A percentile compares a stretch with the other conserved stretches of the same genome.
These are phyloP conservation scores for Neoitamus cyanurus DNA, from an alignment of 2,888 invertebrate genomes.

Conservation along the genomic window DNA sequence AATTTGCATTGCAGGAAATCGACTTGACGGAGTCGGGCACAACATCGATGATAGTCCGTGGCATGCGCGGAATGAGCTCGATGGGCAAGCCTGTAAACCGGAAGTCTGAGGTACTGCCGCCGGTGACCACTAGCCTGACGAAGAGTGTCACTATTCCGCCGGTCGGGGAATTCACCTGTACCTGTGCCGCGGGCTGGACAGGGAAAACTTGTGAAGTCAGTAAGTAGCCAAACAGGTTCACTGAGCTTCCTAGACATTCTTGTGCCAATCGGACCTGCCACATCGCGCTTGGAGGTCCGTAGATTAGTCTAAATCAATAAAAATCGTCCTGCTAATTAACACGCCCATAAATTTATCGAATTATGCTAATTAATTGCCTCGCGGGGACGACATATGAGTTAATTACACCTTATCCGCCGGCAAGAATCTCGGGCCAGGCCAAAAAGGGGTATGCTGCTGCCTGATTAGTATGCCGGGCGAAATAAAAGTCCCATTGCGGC, in stretches of 20 bases:
- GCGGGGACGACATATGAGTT: slow-evolving; percentile 23
- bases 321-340: slow-evolving; percentile 42
- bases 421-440: neutral
- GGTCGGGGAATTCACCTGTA: slow-evolving; percentile 75
- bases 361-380: slow-evolving; percentile 39
- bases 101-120: slow-evolving; percentile 56
- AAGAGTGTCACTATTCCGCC: slow-evolving; percentile 56
- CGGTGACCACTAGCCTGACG: slow-evolving; percentile 43
- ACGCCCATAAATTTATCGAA: slow-evolving; percentile 38
- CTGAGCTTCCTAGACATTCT: neutral
- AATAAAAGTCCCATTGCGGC: slow-evolving; percentile 1
- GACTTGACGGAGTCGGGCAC: slow-evolving; percentile 49
- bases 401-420: neutral
- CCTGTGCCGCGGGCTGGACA: slow-evolving; percentile 85
- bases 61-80: slow-evolving; percentile 68
- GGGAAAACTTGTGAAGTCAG: slow-evolving; percentile 82
- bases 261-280: neutral
- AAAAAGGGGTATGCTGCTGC: neutral
- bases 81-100: slow-evolving; percentile 66
- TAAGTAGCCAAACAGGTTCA: slow-evolving; percentile 65
- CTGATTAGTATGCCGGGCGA: slow-evolving; percentile 17
- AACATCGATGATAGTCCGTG: slow-evolving; percentile 72
- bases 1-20: slow-evolving; percentile 47
- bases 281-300: slow-evolving; percentile 23
- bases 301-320: slow-evolving; percentile 20